Conservation (phyloP, 2,113 vertebrate species). For the Rhabdomys dilectus region DNA sequence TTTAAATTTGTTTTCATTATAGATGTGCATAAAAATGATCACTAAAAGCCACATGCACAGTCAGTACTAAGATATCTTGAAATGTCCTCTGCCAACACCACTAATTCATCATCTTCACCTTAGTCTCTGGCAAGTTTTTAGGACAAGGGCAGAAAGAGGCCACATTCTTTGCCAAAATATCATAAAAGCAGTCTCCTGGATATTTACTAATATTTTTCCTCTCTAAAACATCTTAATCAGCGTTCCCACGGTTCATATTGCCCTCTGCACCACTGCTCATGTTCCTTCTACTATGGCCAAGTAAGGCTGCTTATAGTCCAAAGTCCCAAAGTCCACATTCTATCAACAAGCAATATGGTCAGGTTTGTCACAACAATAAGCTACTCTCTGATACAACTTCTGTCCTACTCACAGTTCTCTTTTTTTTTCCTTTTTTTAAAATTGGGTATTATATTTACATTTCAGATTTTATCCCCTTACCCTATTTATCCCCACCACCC, state of each 20-base stretch:
- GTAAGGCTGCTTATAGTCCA: too few relatives aligned
- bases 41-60: background rate
- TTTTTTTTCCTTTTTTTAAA: too few relatives aligned
- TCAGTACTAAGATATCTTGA: background rate
- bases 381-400: background rate
- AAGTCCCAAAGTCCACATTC: background rate
- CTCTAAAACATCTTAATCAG: background rate
- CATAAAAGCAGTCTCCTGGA: background rate
- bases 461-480: too few relatives aligned
- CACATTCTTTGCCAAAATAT: background rate
- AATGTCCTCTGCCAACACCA: background rate
- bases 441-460: too few relatives aligned
- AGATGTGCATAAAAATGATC: background rate
- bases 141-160: background rate
- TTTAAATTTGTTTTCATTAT: background rate
- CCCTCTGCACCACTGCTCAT: background rate
- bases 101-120: background rate
- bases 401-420: background rate
- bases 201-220: background rate
- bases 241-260: background rate
- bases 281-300: background rate
- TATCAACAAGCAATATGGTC: background rate
- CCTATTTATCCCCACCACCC: too few relatives aligned
- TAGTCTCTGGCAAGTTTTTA: background rate
- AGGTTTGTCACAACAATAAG: background rate